phyloP scores from a whole-genome alignment of 2,797 vertebrate species.

The Spheniscus humboldti region DNA sequence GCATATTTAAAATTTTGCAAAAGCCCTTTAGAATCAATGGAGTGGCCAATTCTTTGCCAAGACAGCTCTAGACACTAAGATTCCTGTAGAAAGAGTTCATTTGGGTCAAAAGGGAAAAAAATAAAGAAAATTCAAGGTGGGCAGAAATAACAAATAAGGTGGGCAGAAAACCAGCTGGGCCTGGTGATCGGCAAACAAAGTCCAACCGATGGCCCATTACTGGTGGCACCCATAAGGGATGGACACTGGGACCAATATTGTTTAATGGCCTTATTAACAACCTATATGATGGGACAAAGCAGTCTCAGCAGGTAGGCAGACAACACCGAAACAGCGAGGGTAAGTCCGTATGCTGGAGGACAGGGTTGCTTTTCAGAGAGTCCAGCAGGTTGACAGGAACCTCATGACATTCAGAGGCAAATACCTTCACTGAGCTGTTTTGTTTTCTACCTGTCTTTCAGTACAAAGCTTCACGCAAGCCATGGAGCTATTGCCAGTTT shows the following conservation, averaged over 20 bases:
- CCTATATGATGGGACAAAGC: not conserved
- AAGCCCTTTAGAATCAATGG: not conserved
- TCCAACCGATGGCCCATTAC: not conserved
- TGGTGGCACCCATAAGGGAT: not conserved
- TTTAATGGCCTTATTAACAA: not conserved
- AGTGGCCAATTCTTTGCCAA: not conserved
- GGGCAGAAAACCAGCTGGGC: not conserved
- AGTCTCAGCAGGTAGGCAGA: not conserved
- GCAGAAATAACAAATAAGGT: not conserved
- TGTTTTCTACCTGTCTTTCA: not conserved
- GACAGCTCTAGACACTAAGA: not conserved
- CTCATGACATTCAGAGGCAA: not conserved
- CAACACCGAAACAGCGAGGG: fast-evolving
- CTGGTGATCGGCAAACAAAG: not conserved
- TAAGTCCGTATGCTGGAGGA: not conserved
- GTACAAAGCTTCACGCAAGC: not conserved
- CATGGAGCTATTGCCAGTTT: no score
- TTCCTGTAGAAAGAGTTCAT: not conserved
- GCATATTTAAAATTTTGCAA: not conserved
- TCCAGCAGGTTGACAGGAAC: not conserved
- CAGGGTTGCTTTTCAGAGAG: not conserved
- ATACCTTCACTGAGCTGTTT: not conserved
- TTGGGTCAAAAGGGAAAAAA: not conserved
- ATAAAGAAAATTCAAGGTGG: not conserved
- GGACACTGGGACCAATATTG: not conserved